phyloP scores from a whole-genome alignment of 2,113 vertebrate species.

The Nibea coibor region DNA sequence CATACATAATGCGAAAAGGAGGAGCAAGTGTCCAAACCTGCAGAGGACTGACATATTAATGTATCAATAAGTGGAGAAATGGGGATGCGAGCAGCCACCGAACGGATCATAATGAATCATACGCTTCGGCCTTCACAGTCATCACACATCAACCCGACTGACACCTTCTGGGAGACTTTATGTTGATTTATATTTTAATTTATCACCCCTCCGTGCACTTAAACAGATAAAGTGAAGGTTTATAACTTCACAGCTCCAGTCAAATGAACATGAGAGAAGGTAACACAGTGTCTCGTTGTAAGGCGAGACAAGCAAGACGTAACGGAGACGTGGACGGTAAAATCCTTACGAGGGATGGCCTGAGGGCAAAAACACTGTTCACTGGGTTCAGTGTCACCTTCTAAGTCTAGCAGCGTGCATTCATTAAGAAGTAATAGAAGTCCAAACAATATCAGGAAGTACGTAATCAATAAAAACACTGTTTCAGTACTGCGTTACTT shows the following conservation, averaged over 20 bases:
- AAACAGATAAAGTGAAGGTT: background rate
- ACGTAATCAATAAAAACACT: background rate
- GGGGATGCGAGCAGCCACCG: too few species aligned
- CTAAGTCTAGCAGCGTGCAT: background rate
- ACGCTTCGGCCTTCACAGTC: background rate
- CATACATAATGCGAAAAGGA: background rate
- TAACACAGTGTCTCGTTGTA: background rate
- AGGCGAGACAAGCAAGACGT: too few species aligned
- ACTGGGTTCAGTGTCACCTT: background rate
- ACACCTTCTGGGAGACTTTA: background rate
- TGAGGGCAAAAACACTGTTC: background rate
- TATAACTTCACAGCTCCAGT: background rate
- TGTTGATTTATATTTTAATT: background rate
- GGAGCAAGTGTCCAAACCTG: background rate
- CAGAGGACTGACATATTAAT: background rate
- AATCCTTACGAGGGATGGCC: background rate
- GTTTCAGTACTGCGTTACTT: background rate
- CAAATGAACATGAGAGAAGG: background rate
- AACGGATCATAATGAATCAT: too few species aligned
- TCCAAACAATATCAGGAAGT: background rate
- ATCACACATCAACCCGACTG: background rate
- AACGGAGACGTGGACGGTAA: too few species aligned
- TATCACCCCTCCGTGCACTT: background rate
- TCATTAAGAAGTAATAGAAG: background rate
- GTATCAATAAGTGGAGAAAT: too few species aligned